Evolutionary conservation across 2,797 vertebrate species (phyloP).

Genomic region (Erpetoichthys calabaricus): DNA sequence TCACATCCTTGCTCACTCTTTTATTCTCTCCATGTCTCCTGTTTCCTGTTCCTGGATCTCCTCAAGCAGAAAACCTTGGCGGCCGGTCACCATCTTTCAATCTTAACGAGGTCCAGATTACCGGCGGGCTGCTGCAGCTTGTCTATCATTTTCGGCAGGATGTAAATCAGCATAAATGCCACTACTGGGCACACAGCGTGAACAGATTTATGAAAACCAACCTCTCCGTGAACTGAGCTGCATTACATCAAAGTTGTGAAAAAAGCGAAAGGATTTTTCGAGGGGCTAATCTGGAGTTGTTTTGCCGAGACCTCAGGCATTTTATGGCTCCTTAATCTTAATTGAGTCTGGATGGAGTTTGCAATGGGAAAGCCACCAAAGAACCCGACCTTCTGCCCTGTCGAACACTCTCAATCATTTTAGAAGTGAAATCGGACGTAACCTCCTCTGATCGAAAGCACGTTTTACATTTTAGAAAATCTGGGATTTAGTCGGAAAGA

Average conservation of each 20-base stretch:
- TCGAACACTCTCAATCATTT: too few species aligned
- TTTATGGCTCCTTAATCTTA: background rate
- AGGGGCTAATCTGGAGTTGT: background rate
- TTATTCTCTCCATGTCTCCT: too few species aligned
- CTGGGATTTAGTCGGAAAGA: too few species aligned
- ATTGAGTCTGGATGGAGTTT: background rate
- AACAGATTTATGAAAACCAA: conserved; percentile 1
- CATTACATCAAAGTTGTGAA: background rate
- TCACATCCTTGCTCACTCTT: too few species aligned
- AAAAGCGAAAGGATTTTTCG: background rate
- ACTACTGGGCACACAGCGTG: background rate
- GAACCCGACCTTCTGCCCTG: too few species aligned
- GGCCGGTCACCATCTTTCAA: background rate
- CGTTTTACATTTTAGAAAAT: too few species aligned
- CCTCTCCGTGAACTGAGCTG: background rate
- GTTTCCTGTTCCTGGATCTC: background rate
- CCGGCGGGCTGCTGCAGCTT: background rate
- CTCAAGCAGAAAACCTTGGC: background rate
- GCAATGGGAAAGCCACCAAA: too few species aligned
- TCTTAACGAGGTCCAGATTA: background rate
- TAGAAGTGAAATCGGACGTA: too few species aligned
- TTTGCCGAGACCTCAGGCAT: background rate
- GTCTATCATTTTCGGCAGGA: background rate
- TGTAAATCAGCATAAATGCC: background rate
- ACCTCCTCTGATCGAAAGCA: too few species aligned